Conservation (phyloP, 1,140 invertebrate species). For the Reticulitermes speratus region DNA sequence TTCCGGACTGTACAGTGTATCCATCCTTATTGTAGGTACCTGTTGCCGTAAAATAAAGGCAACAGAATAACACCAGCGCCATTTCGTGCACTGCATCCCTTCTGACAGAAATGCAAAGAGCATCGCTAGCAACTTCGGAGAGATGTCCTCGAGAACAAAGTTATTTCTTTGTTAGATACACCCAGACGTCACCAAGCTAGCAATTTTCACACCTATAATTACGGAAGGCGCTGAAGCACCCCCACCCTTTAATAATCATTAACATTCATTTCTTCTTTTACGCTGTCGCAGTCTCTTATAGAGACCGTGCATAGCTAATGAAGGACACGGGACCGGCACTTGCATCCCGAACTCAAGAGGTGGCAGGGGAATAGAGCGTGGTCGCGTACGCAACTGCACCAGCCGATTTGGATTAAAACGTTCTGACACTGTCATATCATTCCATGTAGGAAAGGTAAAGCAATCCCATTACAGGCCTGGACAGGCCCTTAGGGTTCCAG, state of each 20-base stretch:
- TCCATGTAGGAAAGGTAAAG: too few relatives aligned
- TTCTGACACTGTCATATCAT: too few relatives aligned
- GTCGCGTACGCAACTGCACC: background rate
- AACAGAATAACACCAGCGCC: too few relatives aligned
- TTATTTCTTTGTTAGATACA: background rate
- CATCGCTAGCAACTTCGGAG: background rate
- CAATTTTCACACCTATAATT: conserved; percentile 4
- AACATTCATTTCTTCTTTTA: background rate
- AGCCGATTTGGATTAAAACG: background rate
- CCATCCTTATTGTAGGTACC: too few relatives aligned
- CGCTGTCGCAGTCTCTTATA: background rate
- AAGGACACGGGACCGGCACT: background rate
- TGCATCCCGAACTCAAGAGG: background rate
- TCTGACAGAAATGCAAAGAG: too few relatives aligned
- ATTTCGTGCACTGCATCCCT: too few relatives aligned
- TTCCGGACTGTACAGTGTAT: too few relatives aligned
- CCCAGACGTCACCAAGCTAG: background rate
- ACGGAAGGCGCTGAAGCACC: background rate
- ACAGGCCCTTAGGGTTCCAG: too few relatives aligned
- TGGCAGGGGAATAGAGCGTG: background rate
- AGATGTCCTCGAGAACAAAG: background rate
- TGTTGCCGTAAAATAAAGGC: too few relatives aligned
- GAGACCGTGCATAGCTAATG: background rate
- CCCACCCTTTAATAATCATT: background rate
- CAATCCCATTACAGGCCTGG: too few relatives aligned